Evolutionary conservation across 2,113 vertebrate genomes (phyloP), one percentile per base, ranked within the genome.

Genomic region (Poeciliopsis occidentalis): DNA sequence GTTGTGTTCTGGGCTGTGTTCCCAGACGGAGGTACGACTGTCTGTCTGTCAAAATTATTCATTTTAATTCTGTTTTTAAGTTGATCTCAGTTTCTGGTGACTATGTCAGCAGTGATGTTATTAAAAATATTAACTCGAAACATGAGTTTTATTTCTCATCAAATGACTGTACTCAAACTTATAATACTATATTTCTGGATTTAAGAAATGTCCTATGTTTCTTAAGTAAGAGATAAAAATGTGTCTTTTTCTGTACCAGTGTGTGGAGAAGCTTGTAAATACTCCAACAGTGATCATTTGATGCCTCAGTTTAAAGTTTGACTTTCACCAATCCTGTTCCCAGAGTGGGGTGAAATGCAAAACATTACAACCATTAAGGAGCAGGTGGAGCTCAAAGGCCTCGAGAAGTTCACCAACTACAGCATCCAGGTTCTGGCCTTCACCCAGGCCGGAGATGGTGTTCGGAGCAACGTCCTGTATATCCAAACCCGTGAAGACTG

Each of bases 401-500:
- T 99, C 90, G 97, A 98, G 94, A 99, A 99, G 89, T 99, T 99
- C 94, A 99, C 98, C 80, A 99, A 99, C 93, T 99, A 99, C 95
- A 99, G 97, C 37, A 96, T 99, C 84, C 97, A 99, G 92, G 97
- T 99, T 69, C 90, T 99, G 92, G 98, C 98, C 0, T 99, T 97
- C 91, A 99, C 98, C 0, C 98, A 98, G 92, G 98, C 98, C 0
- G 98, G 98, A 0, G 97, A 99, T 0, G 97, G 97, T 0, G 97
- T 96, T 47, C 95, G 97, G 72, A 97, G 96, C 94, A 95, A 95
- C 0, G 96, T 97, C 75, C 95, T 99, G 62, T 97, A 97, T 81
- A 96, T 99, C 89, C 96, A 98, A 90, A 98, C 97, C 81, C 96
- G 98, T 71, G 97, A 98, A 93, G 97, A 98, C 67, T 95, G 97